Evolutionary conservation across 2,113 vertebrate genomes (phyloP), one percentile per base, ranked within the genome.

Genomic region (Nymphicus hollandicus): DNA sequence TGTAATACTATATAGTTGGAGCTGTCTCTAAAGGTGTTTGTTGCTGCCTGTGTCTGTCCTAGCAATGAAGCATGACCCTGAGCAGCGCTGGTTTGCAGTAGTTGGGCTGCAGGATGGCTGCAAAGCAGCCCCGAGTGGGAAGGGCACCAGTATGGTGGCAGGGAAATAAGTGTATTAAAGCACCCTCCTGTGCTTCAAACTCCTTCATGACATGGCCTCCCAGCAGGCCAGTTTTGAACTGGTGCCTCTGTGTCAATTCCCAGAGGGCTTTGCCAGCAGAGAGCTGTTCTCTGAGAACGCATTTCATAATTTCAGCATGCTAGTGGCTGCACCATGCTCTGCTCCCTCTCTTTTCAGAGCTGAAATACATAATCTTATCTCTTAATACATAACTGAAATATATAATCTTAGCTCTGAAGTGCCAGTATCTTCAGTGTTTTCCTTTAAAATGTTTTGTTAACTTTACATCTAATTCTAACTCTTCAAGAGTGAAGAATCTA

Each of bases 391-490:
- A 49, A 58, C 13, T 24, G 19, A 85, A 82, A 35, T n/a, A 35
- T 0, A 0, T 6, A 25, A 78, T 74, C 82, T 81, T 33, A 66
- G 33, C 55, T 78, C 55, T 44, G 70, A 79, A 49, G n/a, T 7
- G 4, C 17, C 31, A 15, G 11, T n/a, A 31, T 24, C 1, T 77
- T 16, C 46, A 39, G 8, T 43, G 9, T 60, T 91, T 70, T 77
- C 31, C 41, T 72, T 77, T 69, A 13, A 85, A 81, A 69, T 43
- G 18, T 52, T 86, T 66, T 52, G 10, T 43, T 80, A 22, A 39
- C 44, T 46, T 82, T 58, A 15, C 0, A 0, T 49, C 7, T 31
- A 3, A 3, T 91, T 70, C 31, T 44, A 3, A 65, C 27, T 55
- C 18, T 56, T 84, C 33, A 72, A 18, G 25, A 2, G 1, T 47